These are phyloP conservation scores for Xiphorhynchus elegans DNA, from an alignment of 2,113 vertebrate genomes.

Conservation along the genomic window DNA sequence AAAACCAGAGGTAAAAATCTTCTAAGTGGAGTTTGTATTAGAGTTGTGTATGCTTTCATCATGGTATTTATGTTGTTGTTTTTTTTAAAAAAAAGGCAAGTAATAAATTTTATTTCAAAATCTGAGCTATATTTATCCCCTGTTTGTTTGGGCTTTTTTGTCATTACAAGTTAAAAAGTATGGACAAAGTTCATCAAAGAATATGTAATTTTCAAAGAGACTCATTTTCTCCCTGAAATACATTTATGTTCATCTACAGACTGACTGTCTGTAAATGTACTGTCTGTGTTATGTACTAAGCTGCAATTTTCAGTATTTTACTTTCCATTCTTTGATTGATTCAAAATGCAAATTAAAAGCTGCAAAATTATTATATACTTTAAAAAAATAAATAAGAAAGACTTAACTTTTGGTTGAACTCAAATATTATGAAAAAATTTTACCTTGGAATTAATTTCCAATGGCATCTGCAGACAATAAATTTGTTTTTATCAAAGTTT, in stretches of 20 bases:
- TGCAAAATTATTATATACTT: not conserved
- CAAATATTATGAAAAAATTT: not conserved
- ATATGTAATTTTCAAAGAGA: not conserved
- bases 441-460: not conserved
- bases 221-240: not conserved
- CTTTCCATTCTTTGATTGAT: not conserved
- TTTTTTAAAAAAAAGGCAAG: not conserved
- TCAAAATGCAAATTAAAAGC: not conserved
- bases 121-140: not conserved
- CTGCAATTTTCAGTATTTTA: not conserved
- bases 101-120: not conserved
- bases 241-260: not conserved
- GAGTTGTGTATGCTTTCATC: not conserved
- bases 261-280: not conserved
- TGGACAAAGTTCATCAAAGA: not conserved
- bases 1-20: not conserved
- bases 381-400: not conserved
- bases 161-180: not conserved
- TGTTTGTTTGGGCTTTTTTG: rapidly evolving
- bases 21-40: not conserved
- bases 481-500: not conserved
- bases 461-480: not conserved
- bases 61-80: not conserved
- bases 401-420: not conserved
- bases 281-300: not conserved